Evolutionary conservation across 2,888 invertebrate species (phyloP), one percentile per base, ranked within the genome.

Genomic region (Oasisia sp.): DNA sequence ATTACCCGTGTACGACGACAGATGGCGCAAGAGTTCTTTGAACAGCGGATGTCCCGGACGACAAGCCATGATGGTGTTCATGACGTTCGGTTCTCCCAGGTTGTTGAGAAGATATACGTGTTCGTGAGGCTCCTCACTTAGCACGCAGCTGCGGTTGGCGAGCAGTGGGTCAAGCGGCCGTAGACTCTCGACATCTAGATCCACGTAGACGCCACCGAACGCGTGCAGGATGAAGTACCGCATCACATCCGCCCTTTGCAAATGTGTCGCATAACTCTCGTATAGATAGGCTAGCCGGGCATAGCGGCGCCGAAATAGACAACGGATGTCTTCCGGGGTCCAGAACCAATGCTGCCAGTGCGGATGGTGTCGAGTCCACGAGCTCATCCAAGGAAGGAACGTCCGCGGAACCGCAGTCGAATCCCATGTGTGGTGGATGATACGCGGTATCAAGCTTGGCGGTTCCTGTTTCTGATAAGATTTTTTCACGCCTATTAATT

Each of bases 311-410:
- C 93, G 93, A 50, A 96, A 95, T 8, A 96, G 94, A 32, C 93
- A 91, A 89, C 95, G 93, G 5, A 95, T 95, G 93, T 95, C 95
- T 12, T 94, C 94, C 93, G 95, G 95, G 11, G 96, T 96, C 96
- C 96, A 96, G 32, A 96, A 93, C 95, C 95, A 95, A 92, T 96
- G 95, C 92, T 95, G 94, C 95, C 96, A 96, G 45, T 94, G 95
- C 7, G 96, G 96, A 92, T 96, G 95, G 45, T 94, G 93, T 11
- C 93, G 92, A 14, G 93, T 92, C 96, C 96, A 96, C 0, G 95
- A 94, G 92, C 94, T 45, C 32, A 94, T 94, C 93, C 94, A 94
- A 2, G 44, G 89, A 11, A 32, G 32, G 92, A 93, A 94, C 8
- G 89, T 74, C n/a, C 58, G 32, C 14, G 94, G 94, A 7, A 94